phyloP scores from a whole-genome alignment of 1,140 invertebrate genomes.

The Tetraneura akinire region DNA sequence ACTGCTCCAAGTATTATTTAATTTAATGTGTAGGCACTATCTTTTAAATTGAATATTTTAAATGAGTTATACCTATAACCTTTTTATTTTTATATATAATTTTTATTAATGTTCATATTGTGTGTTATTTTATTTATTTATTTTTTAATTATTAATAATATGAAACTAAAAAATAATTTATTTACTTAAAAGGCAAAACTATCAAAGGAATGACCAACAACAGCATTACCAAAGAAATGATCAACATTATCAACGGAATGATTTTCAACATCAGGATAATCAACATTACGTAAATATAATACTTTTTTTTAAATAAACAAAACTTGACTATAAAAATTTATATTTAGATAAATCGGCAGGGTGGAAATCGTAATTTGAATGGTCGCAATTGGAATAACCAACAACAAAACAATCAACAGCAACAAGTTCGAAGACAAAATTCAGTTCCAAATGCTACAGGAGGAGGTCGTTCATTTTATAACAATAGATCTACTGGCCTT shows the following conservation, averaged over 20 bases:
- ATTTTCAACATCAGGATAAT: conserved; percentile 44
- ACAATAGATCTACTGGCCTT: conserved; percentile 57
- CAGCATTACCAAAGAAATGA: conserved; percentile 47
- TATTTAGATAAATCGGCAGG: conserved; percentile 29
- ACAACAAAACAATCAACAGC: conserved; percentile 41
- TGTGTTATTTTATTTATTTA: no score
- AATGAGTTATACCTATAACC: no score
- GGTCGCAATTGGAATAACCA: conserved; percentile 52
- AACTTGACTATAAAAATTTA: not conserved
- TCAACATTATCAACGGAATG: conserved; percentile 45
- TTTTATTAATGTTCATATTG: no score
- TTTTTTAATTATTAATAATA: not conserved
- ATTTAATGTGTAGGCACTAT: no score
- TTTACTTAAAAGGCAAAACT: conserved; percentile 33
- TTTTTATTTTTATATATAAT: no score
- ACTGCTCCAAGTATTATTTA: no score
- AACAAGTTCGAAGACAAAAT: conserved; percentile 38
- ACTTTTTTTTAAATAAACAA: not conserved
- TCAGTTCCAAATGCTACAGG: not conserved
- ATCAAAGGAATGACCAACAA: conserved; percentile 47
- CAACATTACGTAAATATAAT: conserved; percentile 20
- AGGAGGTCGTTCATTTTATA: conserved; percentile 52
- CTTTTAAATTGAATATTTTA: no score
- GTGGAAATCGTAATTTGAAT: conserved; percentile 45
- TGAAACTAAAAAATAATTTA: not conserved